A percentile compares a stretch with the other conserved stretches of the same genome.
phyloP scores from a whole-genome alignment of 2,797 vertebrate genomes.

The Lithobates pipiens region DNA sequence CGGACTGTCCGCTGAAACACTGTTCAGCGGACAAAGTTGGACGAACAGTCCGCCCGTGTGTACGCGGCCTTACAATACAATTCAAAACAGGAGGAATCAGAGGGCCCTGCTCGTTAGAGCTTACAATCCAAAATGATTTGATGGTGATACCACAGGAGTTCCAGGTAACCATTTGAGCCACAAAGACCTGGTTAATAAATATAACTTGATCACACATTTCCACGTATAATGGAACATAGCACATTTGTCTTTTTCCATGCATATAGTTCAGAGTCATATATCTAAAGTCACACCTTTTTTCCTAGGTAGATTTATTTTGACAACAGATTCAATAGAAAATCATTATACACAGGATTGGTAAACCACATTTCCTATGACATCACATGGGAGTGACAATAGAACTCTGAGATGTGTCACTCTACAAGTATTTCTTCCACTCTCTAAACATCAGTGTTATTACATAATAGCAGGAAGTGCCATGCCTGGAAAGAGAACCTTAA shows the following conservation, averaged over 20 bases:
- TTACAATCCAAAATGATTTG: too few species aligned
- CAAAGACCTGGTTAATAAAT: neutral
- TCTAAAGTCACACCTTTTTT: neutral
- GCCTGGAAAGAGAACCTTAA: neutral
- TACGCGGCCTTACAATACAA: too few species aligned
- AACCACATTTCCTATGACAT: neutral
- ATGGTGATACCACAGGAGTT: neutral
- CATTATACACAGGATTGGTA: neutral
- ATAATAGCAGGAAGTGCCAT: neutral
- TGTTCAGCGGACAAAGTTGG: too few species aligned
- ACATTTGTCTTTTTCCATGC: neutral
- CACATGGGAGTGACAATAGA: neutral
- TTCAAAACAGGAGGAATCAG: too few species aligned
- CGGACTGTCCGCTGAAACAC: too few species aligned
- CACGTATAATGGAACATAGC: too few species aligned
- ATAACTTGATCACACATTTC: neutral
- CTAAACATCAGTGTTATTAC: neutral
- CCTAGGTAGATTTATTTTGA: neutral
- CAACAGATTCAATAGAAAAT: neutral
- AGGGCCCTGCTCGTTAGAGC: too few species aligned
- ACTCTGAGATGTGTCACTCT: neutral
- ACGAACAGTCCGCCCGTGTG: too few species aligned
- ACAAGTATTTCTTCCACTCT: neutral
- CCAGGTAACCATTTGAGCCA: too few species aligned
- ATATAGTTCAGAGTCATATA: neutral